phyloP scores from a whole-genome alignment of 2,113 vertebrate species.

The Gila orcuttii region DNA sequence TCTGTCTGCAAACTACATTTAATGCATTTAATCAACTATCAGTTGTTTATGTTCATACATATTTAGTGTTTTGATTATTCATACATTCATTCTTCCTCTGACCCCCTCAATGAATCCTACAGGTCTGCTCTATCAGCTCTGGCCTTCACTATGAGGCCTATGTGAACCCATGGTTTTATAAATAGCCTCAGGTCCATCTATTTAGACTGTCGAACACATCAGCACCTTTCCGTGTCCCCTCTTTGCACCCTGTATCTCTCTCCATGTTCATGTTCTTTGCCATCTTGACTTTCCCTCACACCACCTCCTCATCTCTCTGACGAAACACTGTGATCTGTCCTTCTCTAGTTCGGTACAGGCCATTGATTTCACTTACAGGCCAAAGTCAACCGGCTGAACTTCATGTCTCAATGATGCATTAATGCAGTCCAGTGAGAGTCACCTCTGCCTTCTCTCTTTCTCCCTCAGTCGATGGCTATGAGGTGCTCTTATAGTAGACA shows the following conservation, averaged over 20 bases:
- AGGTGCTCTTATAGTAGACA: neutral
- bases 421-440: neutral
- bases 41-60: neutral
- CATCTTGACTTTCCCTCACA: constrained; percentile 6
- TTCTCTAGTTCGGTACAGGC: constrained; percentile 55
- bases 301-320: constrained; percentile 28
- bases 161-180: constrained; percentile 72
- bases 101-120: neutral
- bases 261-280: constrained; percentile 26
- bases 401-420: neutral
- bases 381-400: neutral
- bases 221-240: constrained; percentile 50
- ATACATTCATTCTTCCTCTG: neutral
- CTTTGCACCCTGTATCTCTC: constrained; percentile 22
- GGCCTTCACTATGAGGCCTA: constrained; percentile 52
- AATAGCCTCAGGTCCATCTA: constrained; percentile 75
- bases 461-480: neutral
- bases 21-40: neutral
- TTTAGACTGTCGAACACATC: constrained; percentile 68
- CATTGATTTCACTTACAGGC: neutral
- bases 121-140: neutral
- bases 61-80: neutral
- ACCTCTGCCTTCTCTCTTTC: neutral
- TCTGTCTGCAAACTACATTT: neutral
- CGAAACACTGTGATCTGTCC: neutral